These are phyloP conservation scores for Eucidaris tribuloides DNA, from an alignment of 35 echinoderm and acorn worm genomes.

Conservation along the genomic window DNA sequence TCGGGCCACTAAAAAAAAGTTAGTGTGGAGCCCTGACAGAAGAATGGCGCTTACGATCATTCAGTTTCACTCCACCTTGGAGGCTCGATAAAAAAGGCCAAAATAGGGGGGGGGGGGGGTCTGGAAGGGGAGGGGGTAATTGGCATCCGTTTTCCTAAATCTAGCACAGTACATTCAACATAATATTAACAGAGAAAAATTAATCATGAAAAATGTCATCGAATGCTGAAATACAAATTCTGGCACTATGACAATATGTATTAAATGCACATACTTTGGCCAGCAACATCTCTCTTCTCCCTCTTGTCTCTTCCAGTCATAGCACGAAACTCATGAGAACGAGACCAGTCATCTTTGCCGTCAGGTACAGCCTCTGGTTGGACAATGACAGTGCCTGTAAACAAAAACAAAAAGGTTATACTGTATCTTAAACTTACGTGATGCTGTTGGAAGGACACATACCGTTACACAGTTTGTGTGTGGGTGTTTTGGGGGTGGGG, in stretches of 20 bases:
- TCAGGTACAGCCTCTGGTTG: constrained; percentile 43
- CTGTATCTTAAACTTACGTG: too few species aligned
- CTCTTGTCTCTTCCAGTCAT: constrained; percentile 15
- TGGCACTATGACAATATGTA: background rate
- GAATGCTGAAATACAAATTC: background rate
- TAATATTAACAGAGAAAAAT: background rate
- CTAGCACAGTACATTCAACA: background rate
- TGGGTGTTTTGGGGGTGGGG: background rate
- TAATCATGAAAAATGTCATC: background rate
- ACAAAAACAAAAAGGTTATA: constrained; percentile 5
- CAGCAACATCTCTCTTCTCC: background rate
- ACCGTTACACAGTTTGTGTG: too few species aligned
- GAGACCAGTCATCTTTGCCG: constrained; percentile 15
- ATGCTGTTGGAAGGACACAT: too few species aligned
- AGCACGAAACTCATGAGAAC: background rate
- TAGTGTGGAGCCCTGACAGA: too few species aligned
- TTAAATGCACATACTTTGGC: background rate
- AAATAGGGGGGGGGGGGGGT: too few species aligned
- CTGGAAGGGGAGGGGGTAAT: too few species aligned
- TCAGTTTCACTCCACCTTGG: too few species aligned
- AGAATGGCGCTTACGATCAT: too few species aligned
- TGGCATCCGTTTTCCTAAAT: too few species aligned
- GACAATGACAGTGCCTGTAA: constrained; percentile 39
- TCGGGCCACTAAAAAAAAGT: too few species aligned
- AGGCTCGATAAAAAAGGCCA: too few species aligned